A percentile compares a stretch with the other conserved stretches of the same genome.
phyloP scores from a whole-genome alignment of 2,888 invertebrate species.

The Clistopyga incitator region DNA sequence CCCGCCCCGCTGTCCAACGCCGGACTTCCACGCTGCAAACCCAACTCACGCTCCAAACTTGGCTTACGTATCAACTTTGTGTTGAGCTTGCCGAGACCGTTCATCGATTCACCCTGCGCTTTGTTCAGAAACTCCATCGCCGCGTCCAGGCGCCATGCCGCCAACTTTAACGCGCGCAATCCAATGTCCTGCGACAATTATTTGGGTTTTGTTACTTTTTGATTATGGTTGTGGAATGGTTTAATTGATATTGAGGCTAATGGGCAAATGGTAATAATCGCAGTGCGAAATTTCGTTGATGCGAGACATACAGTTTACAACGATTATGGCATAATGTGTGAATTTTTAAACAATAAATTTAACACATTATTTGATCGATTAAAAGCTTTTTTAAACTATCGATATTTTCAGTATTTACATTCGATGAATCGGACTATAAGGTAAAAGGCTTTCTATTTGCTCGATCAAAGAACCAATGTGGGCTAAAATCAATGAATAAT shows the following conservation, averaged over 20 bases:
- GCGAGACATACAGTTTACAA: too few species aligned
- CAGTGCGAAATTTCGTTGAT: too few species aligned
- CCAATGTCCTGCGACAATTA: conserved; percentile 87
- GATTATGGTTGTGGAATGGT: neutral
- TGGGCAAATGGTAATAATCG: too few species aligned
- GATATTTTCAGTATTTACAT: too few species aligned
- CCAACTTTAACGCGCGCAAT: conserved; percentile 88
- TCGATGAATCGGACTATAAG: too few species aligned
- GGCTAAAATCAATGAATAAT: neutral
- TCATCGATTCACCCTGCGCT: conserved; percentile 87
- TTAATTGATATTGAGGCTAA: too few species aligned
- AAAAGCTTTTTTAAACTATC: too few species aligned
- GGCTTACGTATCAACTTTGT: conserved; percentile 94
- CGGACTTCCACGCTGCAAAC: conserved; percentile 92
- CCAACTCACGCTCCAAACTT: conserved; percentile 93
- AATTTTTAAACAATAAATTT: too few species aligned
- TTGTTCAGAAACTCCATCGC: conserved; percentile 89
- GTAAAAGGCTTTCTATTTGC: neutral
- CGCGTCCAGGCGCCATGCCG: conserved; percentile 89
- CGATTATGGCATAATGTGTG: too few species aligned
- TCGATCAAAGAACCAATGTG: neutral
- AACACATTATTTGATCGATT: too few species aligned
- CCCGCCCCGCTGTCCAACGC: conserved; percentile 95
- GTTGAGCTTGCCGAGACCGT: conserved; percentile 85
- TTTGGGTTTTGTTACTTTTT: neutral